A percentile compares a stretch with the other conserved stretches of the same genome.
These are phyloP conservation scores for Coecobrya sp. DNA, from an alignment of 2,888 invertebrate genomes.

Conservation along the genomic window DNA sequence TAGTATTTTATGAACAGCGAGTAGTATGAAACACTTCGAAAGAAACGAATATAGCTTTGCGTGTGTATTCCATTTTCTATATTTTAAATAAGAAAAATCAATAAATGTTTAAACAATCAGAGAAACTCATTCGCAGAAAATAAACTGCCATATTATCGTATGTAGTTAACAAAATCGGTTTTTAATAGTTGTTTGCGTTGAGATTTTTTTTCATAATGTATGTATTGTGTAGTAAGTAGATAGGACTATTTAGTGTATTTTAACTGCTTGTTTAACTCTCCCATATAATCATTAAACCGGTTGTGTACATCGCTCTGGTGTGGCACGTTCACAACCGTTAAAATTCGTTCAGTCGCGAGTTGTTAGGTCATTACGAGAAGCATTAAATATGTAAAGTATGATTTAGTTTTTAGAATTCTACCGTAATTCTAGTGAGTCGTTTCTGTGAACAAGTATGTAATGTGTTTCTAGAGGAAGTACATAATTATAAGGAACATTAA, in stretches of 20 bases:
- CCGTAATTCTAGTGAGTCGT: slow-evolving; percentile 37
- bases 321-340: slow-evolving; percentile 76
- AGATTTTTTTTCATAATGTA: neutral
- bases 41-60: neutral
- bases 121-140: neutral
- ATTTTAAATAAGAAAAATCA: neutral
- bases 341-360: slow-evolving; percentile 67
- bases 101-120: neutral
- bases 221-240: neutral
- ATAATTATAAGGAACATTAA: slow-evolving; percentile 19
- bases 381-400: neutral
- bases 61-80: neutral
- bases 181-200: neutral
- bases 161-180: neutral
- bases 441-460: slow-evolving; percentile 21
- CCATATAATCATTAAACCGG: neutral
- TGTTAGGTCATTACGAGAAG: slow-evolving; percentile 1
- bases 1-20: slow-evolving; percentile 9
- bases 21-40: neutral
- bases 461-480: slow-evolving; percentile 36
- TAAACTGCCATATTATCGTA: slow-evolving; percentile 3
- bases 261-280: neutral
- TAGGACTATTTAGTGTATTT: neutral
- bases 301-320: slow-evolving; percentile 24
- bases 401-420: slow-evolving; percentile 27